Evolutionary conservation across 2,888 invertebrate genomes (phyloP), one percentile per base, ranked within the genome.

Genomic region (Polymixis flavicincta): DNA sequence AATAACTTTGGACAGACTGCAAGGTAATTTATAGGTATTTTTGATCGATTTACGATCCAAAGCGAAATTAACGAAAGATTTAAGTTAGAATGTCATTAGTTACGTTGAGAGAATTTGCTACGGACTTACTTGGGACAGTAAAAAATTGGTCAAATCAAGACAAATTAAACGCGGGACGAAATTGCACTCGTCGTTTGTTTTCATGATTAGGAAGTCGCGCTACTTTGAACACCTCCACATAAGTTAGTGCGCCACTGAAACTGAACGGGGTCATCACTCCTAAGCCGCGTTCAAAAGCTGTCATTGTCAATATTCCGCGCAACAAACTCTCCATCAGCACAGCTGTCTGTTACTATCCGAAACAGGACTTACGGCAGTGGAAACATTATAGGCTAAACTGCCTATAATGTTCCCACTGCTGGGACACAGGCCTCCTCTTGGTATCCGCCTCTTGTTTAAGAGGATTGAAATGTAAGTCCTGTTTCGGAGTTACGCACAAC

Each of bases 1-100:
- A 85, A 83, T 37, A 72, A 61, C n/a, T 55, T 22, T 70, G 80
- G 82, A 66, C 74, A 69, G 13, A 7, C 65, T 61, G 64, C 74
- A 37, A 82, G 83, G 85, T 86, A 80, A 66, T 8, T 59, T 32
- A 13, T 19, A 8, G 11, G 13, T 37, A 45, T 60, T 61, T 37
- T 61, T 42, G 22, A 42, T n/a, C 17, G n/a, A 42, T 17, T 25
- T 17, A 17, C 14, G 59, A 28, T 17, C 32, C 22, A 60, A 60
- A 60, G 13, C 32, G 11, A 11, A 32, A 59, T 13, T 60, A 13
- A 60, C 13, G 4, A 32, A 28, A 59, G 13, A 22, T 32, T 19
- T 19, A 57, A 28, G 28, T 59, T 59, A 11, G 28, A 59, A 59
- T 19, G 19, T 60, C 13, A 60, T 22, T 59, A 22, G 19, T 19